phyloP scores from a whole-genome alignment of 2,888 invertebrate genomes.

The Sceliomorpha sp. region DNA sequence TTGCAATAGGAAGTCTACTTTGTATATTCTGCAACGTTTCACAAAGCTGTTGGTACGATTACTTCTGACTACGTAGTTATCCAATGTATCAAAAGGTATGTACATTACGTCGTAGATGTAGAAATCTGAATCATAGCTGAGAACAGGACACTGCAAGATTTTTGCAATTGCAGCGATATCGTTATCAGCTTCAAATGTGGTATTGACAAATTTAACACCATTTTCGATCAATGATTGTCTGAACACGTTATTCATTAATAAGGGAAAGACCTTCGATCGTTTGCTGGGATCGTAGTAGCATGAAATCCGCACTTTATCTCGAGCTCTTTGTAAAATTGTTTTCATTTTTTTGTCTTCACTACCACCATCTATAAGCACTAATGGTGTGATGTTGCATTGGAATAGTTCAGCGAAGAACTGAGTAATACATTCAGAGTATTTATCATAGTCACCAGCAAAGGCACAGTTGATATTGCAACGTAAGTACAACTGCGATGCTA shows the following conservation, averaged over 20 bases:
- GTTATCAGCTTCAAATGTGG: slow-evolving; percentile 94
- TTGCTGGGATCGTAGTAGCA: slow-evolving; percentile 82
- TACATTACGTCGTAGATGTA: slow-evolving; percentile 92
- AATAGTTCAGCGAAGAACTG: slow-evolving; percentile 86
- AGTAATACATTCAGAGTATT: slow-evolving; percentile 84
- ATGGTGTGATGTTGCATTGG: slow-evolving; percentile 86
- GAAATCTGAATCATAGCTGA: slow-evolving; percentile 97
- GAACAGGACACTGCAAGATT: slow-evolving; percentile 89
- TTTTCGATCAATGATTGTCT: slow-evolving; percentile 85
- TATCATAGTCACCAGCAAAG: slow-evolving; percentile 93
- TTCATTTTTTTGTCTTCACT: slow-evolving; percentile 86
- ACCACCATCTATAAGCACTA: slow-evolving; percentile 91
- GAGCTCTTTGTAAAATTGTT: slow-evolving; percentile 84
- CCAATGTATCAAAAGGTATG: slow-evolving; percentile 88
- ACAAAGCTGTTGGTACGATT: slow-evolving; percentile 71
- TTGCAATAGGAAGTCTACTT: slow-evolving; percentile 85
- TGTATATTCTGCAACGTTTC: slow-evolving; percentile 87
- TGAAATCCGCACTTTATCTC: slow-evolving; percentile 83
- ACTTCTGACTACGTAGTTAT: slow-evolving; percentile 77
- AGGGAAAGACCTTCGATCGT: slow-evolving; percentile 86
- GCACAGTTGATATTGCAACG: slow-evolving; percentile 84
- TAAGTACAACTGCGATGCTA: slow-evolving; percentile 87
- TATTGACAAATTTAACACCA: slow-evolving; percentile 85
- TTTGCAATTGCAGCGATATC: slow-evolving; percentile 92
- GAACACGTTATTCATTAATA: slow-evolving; percentile 88